A percentile compares a stretch with the other conserved stretches of the same genome.
Conservation (phyloP, 64 coral and sea anemone species). For the Catalaphyllia jardinei region DNA sequence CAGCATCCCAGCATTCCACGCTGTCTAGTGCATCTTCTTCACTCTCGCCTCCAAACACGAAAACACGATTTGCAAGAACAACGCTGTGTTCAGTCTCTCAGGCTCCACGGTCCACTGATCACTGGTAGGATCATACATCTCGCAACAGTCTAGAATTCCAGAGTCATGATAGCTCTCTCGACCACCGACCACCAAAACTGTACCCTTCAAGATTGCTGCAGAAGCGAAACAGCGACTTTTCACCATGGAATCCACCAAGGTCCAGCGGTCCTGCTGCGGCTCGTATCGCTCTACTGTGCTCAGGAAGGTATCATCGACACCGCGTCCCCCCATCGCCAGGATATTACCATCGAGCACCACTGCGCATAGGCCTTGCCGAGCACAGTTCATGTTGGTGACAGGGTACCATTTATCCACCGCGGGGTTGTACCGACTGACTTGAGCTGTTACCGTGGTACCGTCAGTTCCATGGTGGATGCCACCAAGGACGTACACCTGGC, state of each 20-base stretch:
- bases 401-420: not conserved
- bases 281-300: not conserved
- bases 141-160: constrained; percentile 8
- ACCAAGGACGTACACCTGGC: not conserved
- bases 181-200: not conserved
- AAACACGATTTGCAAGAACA: not conserved
- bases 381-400: not conserved
- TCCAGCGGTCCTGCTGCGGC: not conserved
- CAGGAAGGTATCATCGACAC: not conserved
- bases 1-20: not conserved
- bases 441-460: not conserved
- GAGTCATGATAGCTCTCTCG: not conserved
- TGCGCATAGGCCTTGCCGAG: constrained; percentile 7
- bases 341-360: not conserved
- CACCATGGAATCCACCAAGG: not conserved
- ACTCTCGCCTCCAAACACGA: constrained; percentile 3
- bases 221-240: not conserved
- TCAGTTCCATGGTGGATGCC: not conserved
- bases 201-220: not conserved
- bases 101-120: not conserved
- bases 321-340: not conserved
- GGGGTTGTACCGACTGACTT: constrained; percentile 2
- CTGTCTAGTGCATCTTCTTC: not conserved
- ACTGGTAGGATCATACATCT: not conserved
- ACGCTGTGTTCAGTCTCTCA: not conserved